Evolutionary conservation across 53 echinoderm and acorn worm species (phyloP), one percentile per base, ranked within the genome.

Genomic region (Astropecten irregularis): DNA sequence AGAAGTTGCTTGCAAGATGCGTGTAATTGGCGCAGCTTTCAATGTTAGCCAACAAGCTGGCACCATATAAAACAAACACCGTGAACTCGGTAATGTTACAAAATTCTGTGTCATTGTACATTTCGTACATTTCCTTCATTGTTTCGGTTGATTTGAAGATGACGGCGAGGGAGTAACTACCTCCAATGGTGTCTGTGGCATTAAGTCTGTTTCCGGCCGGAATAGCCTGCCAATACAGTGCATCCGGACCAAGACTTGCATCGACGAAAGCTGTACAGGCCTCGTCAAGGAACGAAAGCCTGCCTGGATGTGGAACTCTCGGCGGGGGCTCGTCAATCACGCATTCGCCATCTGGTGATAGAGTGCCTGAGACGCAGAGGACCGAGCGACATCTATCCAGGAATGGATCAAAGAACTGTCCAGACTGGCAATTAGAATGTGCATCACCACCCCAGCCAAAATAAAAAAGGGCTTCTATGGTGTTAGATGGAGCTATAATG

Each of bases 331-430:
- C n/a, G n/a, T 4, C 2, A 31, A 19, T 16, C 16, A 36, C 2
- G 28, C 76, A 57, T 6, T 32, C 38, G 16, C 40, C 38, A 14
- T 57, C 42, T 2, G 21, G 13, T 9, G 19, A 25, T 1, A 23
- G 2, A 18, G 2, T 13, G 11, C 76, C 57, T 28, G 56, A 56
- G 19, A 26, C 16, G 15, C 76, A 74, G 16, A 70, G 30, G 14
- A 69, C 23, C 10, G 55, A 38, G 21, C 69, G 69, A 39, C 84
- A 83, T 29, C 70, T 68, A 3, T 55, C 47, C 2, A 82, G 30
- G 53, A 88, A 88, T 2, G 88, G 88, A 50, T 88, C 88, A 71
- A 32, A 88, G 5, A 88, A 20, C 23, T 88, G 49, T 9, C 71
- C 88, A 4, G 11, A 16, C 23, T 56, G 26, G 27, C 88, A 88